Evolutionary conservation across 2,113 vertebrate genomes (phyloP).

Genomic region (Microtus ochrogaster): DNA sequence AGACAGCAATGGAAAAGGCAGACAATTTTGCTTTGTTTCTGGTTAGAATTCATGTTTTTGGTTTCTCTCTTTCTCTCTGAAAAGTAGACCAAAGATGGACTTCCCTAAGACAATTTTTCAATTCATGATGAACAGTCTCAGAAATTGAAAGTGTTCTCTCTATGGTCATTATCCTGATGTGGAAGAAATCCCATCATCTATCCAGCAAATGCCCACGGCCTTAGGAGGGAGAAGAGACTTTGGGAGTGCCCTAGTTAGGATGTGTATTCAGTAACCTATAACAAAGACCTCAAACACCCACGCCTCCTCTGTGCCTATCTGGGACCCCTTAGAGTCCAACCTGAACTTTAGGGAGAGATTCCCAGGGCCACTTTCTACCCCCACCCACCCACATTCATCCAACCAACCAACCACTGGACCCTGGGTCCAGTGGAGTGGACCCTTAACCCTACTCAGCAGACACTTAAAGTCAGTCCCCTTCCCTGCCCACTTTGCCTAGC

Average conservation of each 20-base stretch:
- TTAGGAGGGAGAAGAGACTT: not conserved
- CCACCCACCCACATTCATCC: not conserved
- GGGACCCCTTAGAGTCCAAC: not conserved
- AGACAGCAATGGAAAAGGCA: constrained; percentile 22
- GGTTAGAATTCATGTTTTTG: constrained; percentile 23
- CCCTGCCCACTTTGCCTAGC: not conserved
- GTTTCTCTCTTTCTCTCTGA: not conserved
- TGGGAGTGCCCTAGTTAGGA: not conserved
- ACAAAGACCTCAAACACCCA: not conserved
- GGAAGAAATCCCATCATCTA: not conserved
- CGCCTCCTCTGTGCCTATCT: not conserved
- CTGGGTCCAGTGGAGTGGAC: not conserved
- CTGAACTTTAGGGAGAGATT: not conserved
- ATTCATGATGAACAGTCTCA: not conserved
- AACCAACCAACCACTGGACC: not conserved
- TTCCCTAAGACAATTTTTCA: not conserved
- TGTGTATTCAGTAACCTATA: not conserved
- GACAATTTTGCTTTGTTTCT: constrained; percentile 16
- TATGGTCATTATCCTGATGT: not conserved
- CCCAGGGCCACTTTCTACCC: not conserved
- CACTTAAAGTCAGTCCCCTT: not conserved
- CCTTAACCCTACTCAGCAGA: not conserved
- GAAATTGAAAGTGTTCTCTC: not conserved
- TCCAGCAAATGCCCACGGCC: not conserved
- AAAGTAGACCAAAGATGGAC: not conserved